A percentile compares a stretch with the other conserved stretches of the same genome.
Conservation (phyloP, 2,888 invertebrate species). For the Palloptera scutellata region DNA sequence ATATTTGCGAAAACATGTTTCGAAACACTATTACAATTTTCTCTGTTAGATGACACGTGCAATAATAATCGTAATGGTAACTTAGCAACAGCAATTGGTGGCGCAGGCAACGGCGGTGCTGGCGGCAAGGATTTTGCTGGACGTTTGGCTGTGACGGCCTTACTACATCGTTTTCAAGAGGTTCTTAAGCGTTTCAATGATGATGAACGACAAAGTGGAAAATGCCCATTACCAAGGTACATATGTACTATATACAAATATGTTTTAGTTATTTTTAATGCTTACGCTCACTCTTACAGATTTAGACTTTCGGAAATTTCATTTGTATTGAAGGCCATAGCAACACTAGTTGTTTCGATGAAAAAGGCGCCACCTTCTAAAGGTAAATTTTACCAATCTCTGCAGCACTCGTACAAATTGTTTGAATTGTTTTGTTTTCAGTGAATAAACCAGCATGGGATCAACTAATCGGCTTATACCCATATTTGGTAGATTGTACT, state of each 20-base stretch:
- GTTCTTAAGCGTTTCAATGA: constrained; percentile 88
- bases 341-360: constrained; percentile 89
- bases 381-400: constrained; percentile 66
- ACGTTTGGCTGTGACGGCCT: constrained; percentile 87
- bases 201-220: constrained; percentile 83
- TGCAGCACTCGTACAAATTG: not conserved
- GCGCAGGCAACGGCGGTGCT: constrained; percentile 69
- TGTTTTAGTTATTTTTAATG: not conserved
- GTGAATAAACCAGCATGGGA: constrained; percentile 93
- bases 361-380: constrained; percentile 89
- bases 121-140: constrained; percentile 71
- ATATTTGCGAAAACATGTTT: constrained; percentile 97
- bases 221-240: constrained; percentile 84
- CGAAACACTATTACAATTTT: constrained; percentile 94
- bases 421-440: constrained; percentile 58
- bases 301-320: constrained; percentile 94
- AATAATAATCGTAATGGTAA: constrained; percentile 50
- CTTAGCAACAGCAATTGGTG: constrained; percentile 29
- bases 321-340: constrained; percentile 93
- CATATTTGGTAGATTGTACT: constrained; percentile 85
- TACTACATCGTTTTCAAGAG: constrained; percentile 91
- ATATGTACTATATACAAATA: constrained; percentile 10
- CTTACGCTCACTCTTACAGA: constrained; percentile 64
- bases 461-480: constrained; percentile 90
- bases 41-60: constrained; percentile 78